Base-by-base conservation (phyloP, 2,888 invertebrate genomes). In the Galerucella pusilla region DNA sequence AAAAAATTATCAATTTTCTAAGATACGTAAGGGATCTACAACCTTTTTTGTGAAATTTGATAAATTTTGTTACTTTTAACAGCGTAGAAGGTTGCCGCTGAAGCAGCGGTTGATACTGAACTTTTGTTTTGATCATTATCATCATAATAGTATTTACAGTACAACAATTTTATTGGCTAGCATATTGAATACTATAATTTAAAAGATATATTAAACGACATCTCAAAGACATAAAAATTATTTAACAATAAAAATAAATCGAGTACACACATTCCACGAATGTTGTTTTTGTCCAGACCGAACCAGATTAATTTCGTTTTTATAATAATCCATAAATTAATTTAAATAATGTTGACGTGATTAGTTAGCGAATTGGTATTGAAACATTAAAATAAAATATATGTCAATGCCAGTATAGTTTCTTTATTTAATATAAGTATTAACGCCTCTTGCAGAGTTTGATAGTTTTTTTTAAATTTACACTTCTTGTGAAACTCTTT, bases 301-400 rank as follows among this genome's bases (percentile, higher is more conserved):
- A 57, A 20, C 57, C 11, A 9, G 10, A 57, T 10, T 57, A 16
- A 20, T 57, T 20, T 2, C 20, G n/a, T 52, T 16, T 57, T 57
- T 20, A 9, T 57, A 57, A 57, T 16, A 57, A 57, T 20, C 57
- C 57, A 57, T 57, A 57, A 57, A 57, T 57, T 57, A 57, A 57
- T 57, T 20, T 20, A 57, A 10, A 20, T 20, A 20, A 7, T 10
- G 20, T 57, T 57, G 57, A 20, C 16, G 2, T 57, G 57, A 20
- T 20, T 20, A 57, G 20, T 10, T 2, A 20, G 11, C 9, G 3
- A 20, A 57, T 7, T 57, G 57, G 20, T 57, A 57, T 57, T 57
- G 57, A 57, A 16, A 57, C 20, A 57, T 20, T 16, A 20, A 57
- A 57, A 57, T 16, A 57, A 57, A 57, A 57, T 57, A 57, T 57